These are phyloP conservation scores for Chamaea fasciata DNA, from an alignment of 2,113 vertebrate species.

Conservation along the genomic window DNA sequence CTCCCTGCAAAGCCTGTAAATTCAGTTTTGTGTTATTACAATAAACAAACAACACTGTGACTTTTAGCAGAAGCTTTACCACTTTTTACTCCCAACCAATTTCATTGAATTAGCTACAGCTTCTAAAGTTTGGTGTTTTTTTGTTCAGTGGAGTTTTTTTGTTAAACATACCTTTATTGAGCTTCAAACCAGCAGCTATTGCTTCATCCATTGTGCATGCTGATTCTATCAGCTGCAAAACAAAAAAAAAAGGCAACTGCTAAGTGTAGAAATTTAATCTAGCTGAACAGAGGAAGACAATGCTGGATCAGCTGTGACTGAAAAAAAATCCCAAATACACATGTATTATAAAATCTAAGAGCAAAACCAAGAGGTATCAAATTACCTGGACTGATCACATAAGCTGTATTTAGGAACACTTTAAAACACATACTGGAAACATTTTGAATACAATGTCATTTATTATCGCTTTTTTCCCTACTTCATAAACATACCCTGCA, in stretches of 20 bases:
- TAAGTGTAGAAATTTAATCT: neutral
- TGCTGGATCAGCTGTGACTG: accelerated
- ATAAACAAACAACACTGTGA: neutral
- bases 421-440: neutral
- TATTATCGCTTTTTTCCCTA: accelerated
- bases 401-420: neutral
- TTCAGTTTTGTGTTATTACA: neutral
- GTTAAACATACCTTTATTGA: slow-evolving; percentile 71
- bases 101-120: neutral
- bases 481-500: accelerated
- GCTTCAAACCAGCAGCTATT: slow-evolving; percentile 76
- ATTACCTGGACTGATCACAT: neutral
- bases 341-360: neutral
- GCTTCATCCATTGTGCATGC: slow-evolving; percentile 84
- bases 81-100: neutral
- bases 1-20: neutral
- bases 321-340: neutral
- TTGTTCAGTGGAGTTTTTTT: neutral
- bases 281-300: neutral
- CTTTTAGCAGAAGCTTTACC: neutral
- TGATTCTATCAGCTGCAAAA: slow-evolving; percentile 76
- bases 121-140: neutral
- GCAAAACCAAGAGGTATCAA: neutral
- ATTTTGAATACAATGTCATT: neutral
- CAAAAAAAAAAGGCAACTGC: neutral